Percentiles rank a stretch among this genome's conserved stretches.
These are phyloP conservation scores for Heliconius aoede DNA, from an alignment of 2,888 invertebrate genomes.

Conservation along the genomic window DNA sequence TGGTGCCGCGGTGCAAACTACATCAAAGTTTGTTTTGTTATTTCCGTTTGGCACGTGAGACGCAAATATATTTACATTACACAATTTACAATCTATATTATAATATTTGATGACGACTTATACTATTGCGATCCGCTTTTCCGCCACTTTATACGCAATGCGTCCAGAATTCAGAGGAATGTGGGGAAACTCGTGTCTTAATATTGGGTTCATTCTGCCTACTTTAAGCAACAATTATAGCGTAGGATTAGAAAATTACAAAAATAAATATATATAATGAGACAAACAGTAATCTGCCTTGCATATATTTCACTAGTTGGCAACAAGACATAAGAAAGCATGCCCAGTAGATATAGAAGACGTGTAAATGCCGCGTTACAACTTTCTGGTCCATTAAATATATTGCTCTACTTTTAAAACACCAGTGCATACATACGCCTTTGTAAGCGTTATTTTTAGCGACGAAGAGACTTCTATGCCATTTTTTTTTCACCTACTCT, in stretches of 20 bases:
- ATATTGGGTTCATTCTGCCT: too few species aligned
- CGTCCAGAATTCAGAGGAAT: too few species aligned
- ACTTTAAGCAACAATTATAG: neutral
- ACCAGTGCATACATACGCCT: constrained; percentile 30
- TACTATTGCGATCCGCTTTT: too few species aligned
- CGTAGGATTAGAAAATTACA: neutral
- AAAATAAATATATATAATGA: neutral
- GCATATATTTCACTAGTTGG: constrained; percentile 30
- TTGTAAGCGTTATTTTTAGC: constrained; percentile 19
- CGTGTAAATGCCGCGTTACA: constrained; percentile 40
- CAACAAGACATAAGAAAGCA: constrained; percentile 37
- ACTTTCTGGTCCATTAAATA: constrained; percentile 67
- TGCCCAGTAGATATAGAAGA: constrained; percentile 27
- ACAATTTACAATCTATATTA: neutral
- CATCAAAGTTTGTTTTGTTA: constrained; percentile 18
- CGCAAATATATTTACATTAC: constrained; percentile 16
- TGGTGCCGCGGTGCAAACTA: constrained; percentile 6
- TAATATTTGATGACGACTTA: too few species aligned
- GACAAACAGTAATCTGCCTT: neutral
- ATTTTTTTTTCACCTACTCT: neutral
- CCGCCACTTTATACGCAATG: too few species aligned
- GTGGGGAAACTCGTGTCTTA: too few species aligned
- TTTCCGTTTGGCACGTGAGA: constrained; percentile 11
- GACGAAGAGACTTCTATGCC: constrained; percentile 12
- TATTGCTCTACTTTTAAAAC: constrained; percentile 64